Evolutionary conservation across 1,140 invertebrate species (phyloP).

Genomic region (Drosophila bipectinata): DNA sequence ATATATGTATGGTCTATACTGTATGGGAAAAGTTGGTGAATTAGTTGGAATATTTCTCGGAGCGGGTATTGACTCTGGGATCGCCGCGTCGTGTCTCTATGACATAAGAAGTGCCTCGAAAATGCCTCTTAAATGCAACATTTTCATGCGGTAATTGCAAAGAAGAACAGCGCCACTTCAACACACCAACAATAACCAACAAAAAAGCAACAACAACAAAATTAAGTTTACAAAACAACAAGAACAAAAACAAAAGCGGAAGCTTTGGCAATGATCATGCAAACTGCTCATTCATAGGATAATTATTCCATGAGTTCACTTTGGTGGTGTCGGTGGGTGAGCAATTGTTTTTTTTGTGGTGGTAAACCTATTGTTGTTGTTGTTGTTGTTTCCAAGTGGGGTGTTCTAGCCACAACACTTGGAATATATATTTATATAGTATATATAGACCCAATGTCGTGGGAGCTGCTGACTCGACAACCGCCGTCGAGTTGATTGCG

Average conservation of each 20-base stretch:
- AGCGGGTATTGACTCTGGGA: slow-evolving; percentile 28
- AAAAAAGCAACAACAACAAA: slow-evolving; percentile 36
- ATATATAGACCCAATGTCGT: slow-evolving; percentile 58
- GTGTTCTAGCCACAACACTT: slow-evolving; percentile 39
- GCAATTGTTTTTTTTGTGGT: slow-evolving; percentile 38
- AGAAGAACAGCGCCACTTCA: slow-evolving; percentile 28
- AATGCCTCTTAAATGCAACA: slow-evolving; percentile 78
- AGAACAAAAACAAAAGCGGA: slow-evolving; percentile 78
- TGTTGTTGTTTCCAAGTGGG: slow-evolving; percentile 47
- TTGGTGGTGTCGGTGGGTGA: slow-evolving; percentile 43
- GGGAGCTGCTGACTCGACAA: slow-evolving; percentile 52
- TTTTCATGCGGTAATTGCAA: slow-evolving; percentile 80
- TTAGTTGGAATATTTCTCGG: slow-evolving; percentile 63
- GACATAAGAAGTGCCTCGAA: slow-evolving; percentile 67
- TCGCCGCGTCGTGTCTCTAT: slow-evolving; percentile 47
- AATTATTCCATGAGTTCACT: slow-evolving; percentile 81
- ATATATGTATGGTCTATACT: not conserved
- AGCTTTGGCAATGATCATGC: slow-evolving; percentile 82
- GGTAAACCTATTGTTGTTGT: slow-evolving; percentile 39
- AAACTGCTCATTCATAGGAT: slow-evolving; percentile 82
- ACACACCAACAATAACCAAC: slow-evolving; percentile 12
- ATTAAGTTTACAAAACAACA: slow-evolving; percentile 38
- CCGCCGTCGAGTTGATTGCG: slow-evolving; percentile 28
- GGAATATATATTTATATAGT: slow-evolving; percentile 3
- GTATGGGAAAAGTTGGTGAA: slow-evolving; percentile 51